phyloP scores from a whole-genome alignment of 1,140 invertebrate genomes.

The Drosophila lowei region DNA sequence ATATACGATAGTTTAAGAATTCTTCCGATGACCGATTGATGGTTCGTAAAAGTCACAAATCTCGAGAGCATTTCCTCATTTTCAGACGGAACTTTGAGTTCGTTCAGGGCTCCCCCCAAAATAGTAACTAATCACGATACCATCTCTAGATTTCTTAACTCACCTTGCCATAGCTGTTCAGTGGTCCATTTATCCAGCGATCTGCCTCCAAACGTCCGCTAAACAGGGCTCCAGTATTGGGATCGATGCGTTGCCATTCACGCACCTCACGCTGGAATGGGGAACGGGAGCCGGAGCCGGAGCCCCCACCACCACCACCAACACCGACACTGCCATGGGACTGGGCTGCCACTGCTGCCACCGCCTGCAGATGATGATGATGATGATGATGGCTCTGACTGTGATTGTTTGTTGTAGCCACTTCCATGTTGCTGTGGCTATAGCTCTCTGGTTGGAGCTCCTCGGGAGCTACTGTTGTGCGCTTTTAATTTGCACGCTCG shows the following conservation, averaged over 20 bases:
- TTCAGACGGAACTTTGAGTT: no score
- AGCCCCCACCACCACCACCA: constrained; percentile 1
- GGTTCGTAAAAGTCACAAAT: background rate
- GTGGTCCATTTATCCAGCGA: constrained; percentile 83
- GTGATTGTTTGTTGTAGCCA: constrained; percentile 80
- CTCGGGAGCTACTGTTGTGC: constrained; percentile 69
- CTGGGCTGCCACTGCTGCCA: constrained; percentile 4
- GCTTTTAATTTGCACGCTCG: constrained; percentile 81
- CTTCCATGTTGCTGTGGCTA: constrained; percentile 65
- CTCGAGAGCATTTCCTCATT: background rate
- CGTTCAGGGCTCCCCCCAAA: no score
- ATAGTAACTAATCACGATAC: constrained; percentile 10
- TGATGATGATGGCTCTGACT: constrained; percentile 69
- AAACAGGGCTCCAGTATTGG: constrained; percentile 81
- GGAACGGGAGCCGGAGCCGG: constrained; percentile 56
- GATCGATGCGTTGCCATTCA: constrained; percentile 83
- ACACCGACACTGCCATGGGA: background rate
- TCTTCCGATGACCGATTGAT: no score
- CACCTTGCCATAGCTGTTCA: constrained; percentile 82
- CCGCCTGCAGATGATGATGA: constrained; percentile 57
- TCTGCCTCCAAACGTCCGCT: constrained; percentile 82
- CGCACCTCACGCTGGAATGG: constrained; percentile 83
- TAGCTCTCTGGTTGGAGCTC: constrained; percentile 1
- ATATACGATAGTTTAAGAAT: background rate
- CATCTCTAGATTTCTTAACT: constrained; percentile 33